Percentiles rank a stretch among this genome's conserved stretches.
These are phyloP conservation scores for Tetheella fluctuosa DNA, from an alignment of 2,888 invertebrate genomes.

Conservation along the genomic window DNA sequence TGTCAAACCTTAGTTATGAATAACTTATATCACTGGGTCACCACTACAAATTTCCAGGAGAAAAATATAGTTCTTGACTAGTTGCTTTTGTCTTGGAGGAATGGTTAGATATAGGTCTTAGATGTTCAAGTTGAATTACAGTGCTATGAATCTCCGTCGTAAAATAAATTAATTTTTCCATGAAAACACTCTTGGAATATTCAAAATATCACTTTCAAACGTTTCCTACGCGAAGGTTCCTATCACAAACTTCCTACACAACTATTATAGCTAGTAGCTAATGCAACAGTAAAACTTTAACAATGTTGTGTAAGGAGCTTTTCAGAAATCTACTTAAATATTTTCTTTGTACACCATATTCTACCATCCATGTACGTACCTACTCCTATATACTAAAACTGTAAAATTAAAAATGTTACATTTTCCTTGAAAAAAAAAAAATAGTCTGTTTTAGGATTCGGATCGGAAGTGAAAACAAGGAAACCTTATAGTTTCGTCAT, in stretches of 20 bases:
- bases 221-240: neutral
- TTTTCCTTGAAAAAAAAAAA: too few relatives aligned
- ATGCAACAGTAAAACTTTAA: neutral
- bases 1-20: neutral
- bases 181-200: too few relatives aligned
- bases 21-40: neutral
- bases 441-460: too few relatives aligned
- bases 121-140: neutral
- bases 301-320: neutral
- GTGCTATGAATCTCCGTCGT: too few relatives aligned
- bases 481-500: too few relatives aligned
- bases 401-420: too few relatives aligned
- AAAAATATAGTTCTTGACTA: neutral
- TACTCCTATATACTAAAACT: too few relatives aligned
- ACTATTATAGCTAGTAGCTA: neutral
- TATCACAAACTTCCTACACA: neutral
- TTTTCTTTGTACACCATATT: too few relatives aligned
- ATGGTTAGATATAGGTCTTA: neutral
- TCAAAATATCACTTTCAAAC: neutral
- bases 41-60: neutral
- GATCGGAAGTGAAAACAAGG: too few relatives aligned
- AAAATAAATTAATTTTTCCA: too few relatives aligned
- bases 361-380: too few relatives aligned
- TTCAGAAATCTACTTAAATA: neutral
- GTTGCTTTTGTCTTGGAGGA: neutral